Conservation (phyloP, 2,113 vertebrate species). For the Saimiri boliviensis region DNA sequence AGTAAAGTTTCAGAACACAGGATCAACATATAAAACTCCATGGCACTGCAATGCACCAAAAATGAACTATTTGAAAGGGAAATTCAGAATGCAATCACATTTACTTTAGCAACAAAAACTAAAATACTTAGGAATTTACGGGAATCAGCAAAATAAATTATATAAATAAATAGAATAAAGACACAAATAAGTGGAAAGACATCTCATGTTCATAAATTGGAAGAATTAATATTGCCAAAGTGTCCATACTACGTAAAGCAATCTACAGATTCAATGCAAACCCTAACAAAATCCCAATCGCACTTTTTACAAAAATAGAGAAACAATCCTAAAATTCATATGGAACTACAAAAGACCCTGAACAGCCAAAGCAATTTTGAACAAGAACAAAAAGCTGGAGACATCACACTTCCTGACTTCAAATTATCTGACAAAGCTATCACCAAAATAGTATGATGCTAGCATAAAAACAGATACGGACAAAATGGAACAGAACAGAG, state of each 20-base stretch:
- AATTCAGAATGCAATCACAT: not conserved
- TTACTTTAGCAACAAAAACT: not conserved
- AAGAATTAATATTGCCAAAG: too few relatives aligned
- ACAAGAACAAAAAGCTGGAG: not conserved
- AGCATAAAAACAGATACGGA: not conserved
- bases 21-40: too few relatives aligned
- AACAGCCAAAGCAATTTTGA: not conserved
- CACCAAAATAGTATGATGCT: not conserved
- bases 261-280: too few relatives aligned
- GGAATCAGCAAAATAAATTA: not conserved
- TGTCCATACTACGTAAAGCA: too few relatives aligned
- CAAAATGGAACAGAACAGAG: not conserved
- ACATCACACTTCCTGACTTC: not conserved
- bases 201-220: too few relatives aligned
- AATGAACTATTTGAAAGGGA: too few relatives aligned
- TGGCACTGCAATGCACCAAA: too few relatives aligned
- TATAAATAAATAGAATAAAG: not conserved
- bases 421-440: not conserved
- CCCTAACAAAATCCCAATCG: too few relatives aligned
- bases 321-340: too few relatives aligned
- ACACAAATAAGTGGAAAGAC: not conserved
- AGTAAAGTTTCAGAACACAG: too few relatives aligned
- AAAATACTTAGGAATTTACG: not conserved
- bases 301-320: too few relatives aligned
- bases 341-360: too few relatives aligned